Evolutionary conservation across 2,797 vertebrate species (phyloP), one percentile per base, ranked within the genome.

Genomic region (Peromyscus melanophrys): DNA sequence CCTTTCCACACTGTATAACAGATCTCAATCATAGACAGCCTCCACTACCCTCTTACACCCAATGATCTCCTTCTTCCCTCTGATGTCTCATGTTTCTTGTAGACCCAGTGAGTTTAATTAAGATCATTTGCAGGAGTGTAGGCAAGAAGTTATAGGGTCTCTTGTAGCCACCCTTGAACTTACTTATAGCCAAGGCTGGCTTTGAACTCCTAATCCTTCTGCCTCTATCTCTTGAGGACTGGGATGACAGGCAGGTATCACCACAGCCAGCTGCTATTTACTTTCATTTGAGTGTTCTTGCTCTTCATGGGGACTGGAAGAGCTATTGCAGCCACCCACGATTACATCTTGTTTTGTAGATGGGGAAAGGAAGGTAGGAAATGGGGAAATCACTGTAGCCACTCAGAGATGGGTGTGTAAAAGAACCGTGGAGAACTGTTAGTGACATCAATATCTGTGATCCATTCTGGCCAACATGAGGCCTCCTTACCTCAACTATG

Each of bases 401-500:
- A 23, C 37, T 25, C 34, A 4, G 2, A 6, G 2, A 14, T 12
- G 29, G 76, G 27, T 1, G 10, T 0, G 0, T 34, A 16, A 43
- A 37, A 37, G 46, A 84, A 17, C 3, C 3, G 1, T 9, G 9
- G 67, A 37, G 31, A 23, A 0, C 29, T 12, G 17, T 37, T 17
- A 1, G 3, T 0, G 12, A 11, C 7, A 31, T 57, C 40, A 9
- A 0, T 0, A 29, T 7, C 77, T 1, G 1, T 13, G 6, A 27
- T 6, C 4, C 13, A 25, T 49, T 25, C 67, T 37, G 57, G 43
- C 34, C 3, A 8, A 29, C 37, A 3, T 4, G 2, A 37, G 2
- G 17, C 25, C 0, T 37, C 19, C 65, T 55, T 46, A 40, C 34
- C 11, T 23, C 29, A 25, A 86, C n/a, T 49, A 57, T 0, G 12